phyloP scores from a whole-genome alignment of 2,113 vertebrate species.

The Hypanus sabinus region DNA sequence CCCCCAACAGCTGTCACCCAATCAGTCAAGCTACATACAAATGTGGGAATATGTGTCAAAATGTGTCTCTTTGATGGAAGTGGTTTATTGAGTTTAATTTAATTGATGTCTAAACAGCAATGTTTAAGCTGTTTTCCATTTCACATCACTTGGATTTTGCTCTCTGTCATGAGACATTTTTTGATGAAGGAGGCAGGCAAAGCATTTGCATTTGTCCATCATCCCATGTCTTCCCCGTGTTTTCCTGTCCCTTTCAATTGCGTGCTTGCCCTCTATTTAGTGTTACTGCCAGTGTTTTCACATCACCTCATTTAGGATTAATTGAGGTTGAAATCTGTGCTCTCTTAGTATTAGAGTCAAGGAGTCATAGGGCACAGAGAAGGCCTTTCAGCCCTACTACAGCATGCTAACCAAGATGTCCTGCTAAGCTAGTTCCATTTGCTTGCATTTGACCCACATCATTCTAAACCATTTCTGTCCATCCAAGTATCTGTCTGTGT shows the following conservation, averaged over 20 bases:
- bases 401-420: too few relatives aligned
- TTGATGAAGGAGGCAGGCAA: neutral
- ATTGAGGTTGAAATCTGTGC: too few relatives aligned
- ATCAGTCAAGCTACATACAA: neutral
- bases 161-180: neutral
- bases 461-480: too few relatives aligned
- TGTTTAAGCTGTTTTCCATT: neutral
- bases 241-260: neutral
- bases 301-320: too few relatives aligned
- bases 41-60: conserved; percentile 15
- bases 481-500: too few relatives aligned
- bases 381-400: too few relatives aligned
- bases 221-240: neutral
- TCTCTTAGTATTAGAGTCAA: too few relatives aligned
- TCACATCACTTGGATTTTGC: neutral
- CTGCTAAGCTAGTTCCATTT: too few relatives aligned
- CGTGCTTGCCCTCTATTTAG: too few relatives aligned
- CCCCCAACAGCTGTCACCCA: neutral
- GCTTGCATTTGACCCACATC: too few relatives aligned
- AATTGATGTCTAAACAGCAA: neutral
- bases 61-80: conserved; percentile 24
- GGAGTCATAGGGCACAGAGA: too few relatives aligned
- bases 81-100: conserved; percentile 15
- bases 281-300: too few relatives aligned
- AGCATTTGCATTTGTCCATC: neutral